phyloP scores from a whole-genome alignment of 2,888 invertebrate genomes.

The Brachynemurus nebulosus region DNA sequence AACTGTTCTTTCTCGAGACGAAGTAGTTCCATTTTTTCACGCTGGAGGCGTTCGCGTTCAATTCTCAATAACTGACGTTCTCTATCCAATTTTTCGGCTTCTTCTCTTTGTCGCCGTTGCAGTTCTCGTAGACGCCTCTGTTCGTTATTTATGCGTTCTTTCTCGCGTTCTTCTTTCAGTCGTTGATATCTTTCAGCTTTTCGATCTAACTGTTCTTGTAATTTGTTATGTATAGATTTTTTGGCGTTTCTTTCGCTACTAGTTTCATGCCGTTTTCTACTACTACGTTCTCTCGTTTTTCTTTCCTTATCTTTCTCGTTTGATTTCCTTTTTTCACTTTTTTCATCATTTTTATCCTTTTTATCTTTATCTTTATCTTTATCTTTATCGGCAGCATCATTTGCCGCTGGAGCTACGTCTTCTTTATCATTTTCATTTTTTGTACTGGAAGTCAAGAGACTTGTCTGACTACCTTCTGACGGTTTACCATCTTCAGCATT shows the following conservation, averaged over 20 bases:
- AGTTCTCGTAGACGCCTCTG: not conserved
- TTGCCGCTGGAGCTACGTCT: not conserved
- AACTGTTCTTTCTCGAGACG: conserved; percentile 2
- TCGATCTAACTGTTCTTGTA: not conserved
- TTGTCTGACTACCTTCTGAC: not conserved
- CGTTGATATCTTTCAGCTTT: not conserved
- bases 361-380: not conserved
- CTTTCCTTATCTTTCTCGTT: not conserved
- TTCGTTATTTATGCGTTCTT: not conserved
- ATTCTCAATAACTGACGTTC: not conserved
- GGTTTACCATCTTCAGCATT: conserved; percentile 2
- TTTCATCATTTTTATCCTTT: conserved; percentile 1
- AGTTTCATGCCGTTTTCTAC: not conserved
- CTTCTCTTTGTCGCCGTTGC: conserved; percentile 1
- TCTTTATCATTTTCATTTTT: not conserved
- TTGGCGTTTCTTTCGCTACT: not conserved
- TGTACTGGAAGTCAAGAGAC: not conserved
- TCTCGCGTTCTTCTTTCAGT: not conserved
- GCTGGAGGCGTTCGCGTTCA: conserved; percentile 2
- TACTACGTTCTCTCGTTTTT: not conserved
- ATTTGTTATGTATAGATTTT: not conserved
- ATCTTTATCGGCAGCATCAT: not conserved
- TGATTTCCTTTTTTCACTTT: not conserved
- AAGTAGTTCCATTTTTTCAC: conserved; percentile 6
- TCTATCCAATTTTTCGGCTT: not conserved